Percentiles rank a stretch among this genome's conserved stretches.
phyloP scores from a whole-genome alignment of 2,888 invertebrate genomes.

The Rhagium mordax region DNA sequence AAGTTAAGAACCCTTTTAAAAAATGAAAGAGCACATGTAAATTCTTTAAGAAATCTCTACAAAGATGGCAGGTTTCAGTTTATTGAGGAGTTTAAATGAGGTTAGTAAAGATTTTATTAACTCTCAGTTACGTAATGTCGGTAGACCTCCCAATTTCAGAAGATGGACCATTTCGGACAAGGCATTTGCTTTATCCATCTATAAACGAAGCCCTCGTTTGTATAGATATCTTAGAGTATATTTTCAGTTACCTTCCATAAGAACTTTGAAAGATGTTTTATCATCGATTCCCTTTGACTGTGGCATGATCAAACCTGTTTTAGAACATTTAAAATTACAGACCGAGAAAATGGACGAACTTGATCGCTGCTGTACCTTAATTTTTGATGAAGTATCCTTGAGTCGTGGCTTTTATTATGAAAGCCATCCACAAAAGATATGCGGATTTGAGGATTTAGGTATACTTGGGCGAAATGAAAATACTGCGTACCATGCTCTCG shows the following conservation, averaged over 20 bases:
- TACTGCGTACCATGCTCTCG: neutral
- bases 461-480: conserved; percentile 2
- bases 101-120: conserved; percentile 50
- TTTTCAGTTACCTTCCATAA: conserved; percentile 50
- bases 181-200: conserved; percentile 50
- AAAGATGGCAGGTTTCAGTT: conserved; percentile 38
- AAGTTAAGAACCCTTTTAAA: neutral
- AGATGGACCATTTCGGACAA: conserved; percentile 48
- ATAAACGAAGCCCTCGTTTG: conserved; percentile 50
- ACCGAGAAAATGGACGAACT: conserved; percentile 39
- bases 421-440: conserved; percentile 28
- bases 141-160: conserved; percentile 35
- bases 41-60: conserved; percentile 29
- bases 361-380: conserved; percentile 42
- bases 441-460: conserved; percentile 46
- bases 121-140: conserved; percentile 45
- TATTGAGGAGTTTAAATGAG: conserved; percentile 36
- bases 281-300: conserved; percentile 47
- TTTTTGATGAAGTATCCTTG: conserved; percentile 51
- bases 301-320: conserved; percentile 44
- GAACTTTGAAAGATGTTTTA: conserved; percentile 47
- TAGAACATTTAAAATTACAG: conserved; percentile 38
- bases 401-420: conserved; percentile 42
- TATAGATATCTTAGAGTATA: conserved; percentile 47
- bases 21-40: neutral